Conservation (phyloP, 2,113 vertebrate genomes). For the Bufo bufo region DNA sequence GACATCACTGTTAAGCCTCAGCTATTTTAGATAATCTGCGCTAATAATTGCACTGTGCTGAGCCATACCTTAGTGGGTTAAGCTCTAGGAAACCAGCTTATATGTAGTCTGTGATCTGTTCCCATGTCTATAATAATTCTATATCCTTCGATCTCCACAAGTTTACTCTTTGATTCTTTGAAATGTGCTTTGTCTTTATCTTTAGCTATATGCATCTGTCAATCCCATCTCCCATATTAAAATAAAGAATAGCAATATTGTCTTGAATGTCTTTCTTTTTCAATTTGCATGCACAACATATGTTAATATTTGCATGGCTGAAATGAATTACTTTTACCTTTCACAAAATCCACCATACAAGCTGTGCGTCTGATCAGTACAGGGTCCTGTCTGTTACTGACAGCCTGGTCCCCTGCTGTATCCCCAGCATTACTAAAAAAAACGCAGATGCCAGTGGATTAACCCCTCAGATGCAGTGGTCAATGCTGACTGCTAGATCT, state of each 20-base stretch:
- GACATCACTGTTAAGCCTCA: conserved; percentile 12
- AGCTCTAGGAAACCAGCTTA: background rate
- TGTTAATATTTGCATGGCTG: too few relatives aligned
- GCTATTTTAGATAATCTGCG: background rate
- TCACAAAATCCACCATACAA: too few relatives aligned
- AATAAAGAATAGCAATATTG: background rate
- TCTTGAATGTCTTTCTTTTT: too few relatives aligned
- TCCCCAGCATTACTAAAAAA: too few relatives aligned
- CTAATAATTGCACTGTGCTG: conserved; percentile 12
- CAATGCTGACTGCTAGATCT: too few relatives aligned
- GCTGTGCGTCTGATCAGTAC: too few relatives aligned
- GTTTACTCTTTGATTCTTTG: background rate
- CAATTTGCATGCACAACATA: too few relatives aligned
- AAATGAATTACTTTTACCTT: too few relatives aligned
- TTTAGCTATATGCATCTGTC: background rate
- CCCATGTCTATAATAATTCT: background rate
- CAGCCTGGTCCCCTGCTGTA: too few relatives aligned
- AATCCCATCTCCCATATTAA: background rate
- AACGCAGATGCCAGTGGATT: too few relatives aligned
- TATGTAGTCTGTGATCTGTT: background rate
- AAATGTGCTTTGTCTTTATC: background rate
- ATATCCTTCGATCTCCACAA: background rate
- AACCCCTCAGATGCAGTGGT: too few relatives aligned
- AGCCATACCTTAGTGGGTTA: background rate
- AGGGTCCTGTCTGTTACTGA: too few relatives aligned